Base-by-base conservation (phyloP, 2,888 invertebrate species). In the Julus scanicus region DNA sequence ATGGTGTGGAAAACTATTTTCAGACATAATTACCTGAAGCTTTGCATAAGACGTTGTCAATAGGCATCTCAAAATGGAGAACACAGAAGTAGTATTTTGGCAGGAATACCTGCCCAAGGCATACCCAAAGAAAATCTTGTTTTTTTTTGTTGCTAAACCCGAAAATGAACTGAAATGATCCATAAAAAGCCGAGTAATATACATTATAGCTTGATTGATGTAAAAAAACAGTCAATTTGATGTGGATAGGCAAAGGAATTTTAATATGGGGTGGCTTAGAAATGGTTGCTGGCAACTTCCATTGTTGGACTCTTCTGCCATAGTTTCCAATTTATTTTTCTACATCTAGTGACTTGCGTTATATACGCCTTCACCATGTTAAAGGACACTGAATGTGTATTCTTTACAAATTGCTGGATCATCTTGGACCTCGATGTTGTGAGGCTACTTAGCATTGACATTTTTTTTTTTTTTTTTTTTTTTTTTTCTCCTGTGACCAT, bases 1-100 rank as follows among this genome's bases (percentile, higher is more conserved):
- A 57, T 57, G n/a, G 57, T 57, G 57, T 57, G 57, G 57, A 57
- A 57, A 57, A 57, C 57, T 57, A 57, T 57, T 57, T 57, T 57
- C 57, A 57, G 57, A 57, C 57, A 57, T 57, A 57, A 57, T 57
- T 57, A 57, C 57, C 57, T 57, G 57, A 57, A 57, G 57, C 57
- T 57, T 57, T 57, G 57, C 57, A 57, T 57, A 57, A 53, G 53
- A 53, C 53, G 53, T 53, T 11, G 57, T 57, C 57, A 57, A 57
- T 57, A 57, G 57, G 57, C 1, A 57, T 17, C 57, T 53, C 57
- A 17, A 57, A 57, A 57, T 15, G 53, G 53, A 53, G 53, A 53
- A 53, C 15, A 53, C 53, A 53, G 53, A 53, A 53, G 57, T 57
- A 17, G 57, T 17, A 57, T 57, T 17, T 57, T 17, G 53, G 57